These are phyloP conservation scores for Arenicola marina DNA, from an alignment of 2,888 invertebrate genomes.

Conservation along the genomic window DNA sequence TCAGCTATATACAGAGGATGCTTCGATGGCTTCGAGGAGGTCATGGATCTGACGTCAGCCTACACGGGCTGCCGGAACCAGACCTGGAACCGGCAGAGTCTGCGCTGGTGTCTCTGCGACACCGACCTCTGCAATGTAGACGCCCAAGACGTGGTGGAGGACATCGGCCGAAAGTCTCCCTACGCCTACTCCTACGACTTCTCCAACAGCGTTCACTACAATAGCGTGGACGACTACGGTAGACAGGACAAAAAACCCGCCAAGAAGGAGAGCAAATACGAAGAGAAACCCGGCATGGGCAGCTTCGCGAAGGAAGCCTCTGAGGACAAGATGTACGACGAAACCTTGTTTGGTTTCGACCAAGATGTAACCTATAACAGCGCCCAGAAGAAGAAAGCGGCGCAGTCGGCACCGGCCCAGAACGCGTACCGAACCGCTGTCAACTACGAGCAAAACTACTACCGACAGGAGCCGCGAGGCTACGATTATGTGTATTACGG, in stretches of 20 bases:
- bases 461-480: no score
- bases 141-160: neutral
- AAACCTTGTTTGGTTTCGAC: neutral
- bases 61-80: slow-evolving; percentile 20
- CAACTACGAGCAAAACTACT: no score
- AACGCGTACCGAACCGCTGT: no score
- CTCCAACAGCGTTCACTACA: neutral
- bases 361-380: no score
- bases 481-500: no score
- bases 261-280: neutral
- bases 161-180: neutral
- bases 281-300: no score
- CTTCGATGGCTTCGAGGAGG: slow-evolving; percentile 14
- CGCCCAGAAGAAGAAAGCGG: no score
- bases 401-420: no score
- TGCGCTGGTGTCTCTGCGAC: slow-evolving; percentile 22
- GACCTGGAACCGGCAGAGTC: slow-evolving; percentile 15
- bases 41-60: slow-evolving; percentile 3
- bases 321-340: neutral
- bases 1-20: slow-evolving; percentile 23
- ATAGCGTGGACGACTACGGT: neutral
- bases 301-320: neutral
- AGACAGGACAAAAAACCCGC: neutral
- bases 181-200: neutral
- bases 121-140: slow-evolving; percentile 16